phyloP scores from a whole-genome alignment of 2,113 vertebrate genomes.

The Tautogolabrus adspersus region DNA sequence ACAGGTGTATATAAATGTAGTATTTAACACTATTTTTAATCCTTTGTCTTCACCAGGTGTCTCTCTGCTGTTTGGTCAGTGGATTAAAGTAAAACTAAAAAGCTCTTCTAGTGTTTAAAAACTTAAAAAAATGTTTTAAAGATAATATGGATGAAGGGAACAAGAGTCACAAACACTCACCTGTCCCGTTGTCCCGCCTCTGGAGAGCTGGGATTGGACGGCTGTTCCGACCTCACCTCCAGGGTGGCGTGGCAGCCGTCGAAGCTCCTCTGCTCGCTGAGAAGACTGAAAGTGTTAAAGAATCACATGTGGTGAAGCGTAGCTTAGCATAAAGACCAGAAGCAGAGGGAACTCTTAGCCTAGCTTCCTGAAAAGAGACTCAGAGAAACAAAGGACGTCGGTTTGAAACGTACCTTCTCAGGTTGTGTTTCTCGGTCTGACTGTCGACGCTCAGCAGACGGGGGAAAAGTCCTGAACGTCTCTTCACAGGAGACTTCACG shows the following conservation, averaged over 20 bases:
- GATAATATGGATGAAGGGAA: neutral
- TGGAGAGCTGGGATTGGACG: conserved; percentile 94
- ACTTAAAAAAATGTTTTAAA: too few species aligned
- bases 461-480: conserved; percentile 92
- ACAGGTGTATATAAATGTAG: too few species aligned
- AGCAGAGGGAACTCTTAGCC: neutral
- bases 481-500: conserved; percentile 91
- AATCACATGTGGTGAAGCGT: neutral
- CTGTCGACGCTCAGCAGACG: conserved; percentile 92
- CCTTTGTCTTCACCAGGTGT: too few species aligned
- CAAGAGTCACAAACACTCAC: neutral
- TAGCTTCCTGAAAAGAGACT: neutral
- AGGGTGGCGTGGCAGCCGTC: conserved; percentile 88
- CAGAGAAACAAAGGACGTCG: too few species aligned
- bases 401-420: conserved; percentile 81
- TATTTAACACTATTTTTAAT: too few species aligned
- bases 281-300: conserved; percentile 73
- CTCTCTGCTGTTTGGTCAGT: too few species aligned
- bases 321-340: neutral
- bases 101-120: too few species aligned
- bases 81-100: too few species aligned
- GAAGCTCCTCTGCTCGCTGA: conserved; percentile 87
- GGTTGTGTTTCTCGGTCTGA: conserved; percentile 85
- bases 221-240: conserved; percentile 90
- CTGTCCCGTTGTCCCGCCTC: conserved; percentile 92